Base-by-base conservation (phyloP, 2,113 vertebrate genomes). In the Ramphastos sulfuratus region DNA sequence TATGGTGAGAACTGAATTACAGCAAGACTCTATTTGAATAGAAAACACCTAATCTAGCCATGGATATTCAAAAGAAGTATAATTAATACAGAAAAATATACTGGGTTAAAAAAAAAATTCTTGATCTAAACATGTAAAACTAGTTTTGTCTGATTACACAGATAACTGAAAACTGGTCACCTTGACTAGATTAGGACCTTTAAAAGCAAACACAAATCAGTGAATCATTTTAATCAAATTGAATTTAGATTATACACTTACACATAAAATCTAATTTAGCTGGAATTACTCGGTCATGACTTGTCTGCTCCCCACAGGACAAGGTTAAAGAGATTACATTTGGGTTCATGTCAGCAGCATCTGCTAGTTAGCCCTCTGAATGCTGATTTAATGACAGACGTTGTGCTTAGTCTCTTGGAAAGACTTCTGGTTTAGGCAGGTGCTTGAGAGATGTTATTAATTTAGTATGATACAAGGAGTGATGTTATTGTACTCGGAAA, bases 301-400 rank as follows among this genome's bases (percentile, higher is more conserved):
- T 98, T 97, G 97, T 97, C 97, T 96, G 96, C 86, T 97, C 97
- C 94, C 97, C 97, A 97, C 97, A 98, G 97, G 97, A 97, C 97
- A 97, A 98, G 98, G 98, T 99, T 99, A 99, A 98, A 98, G 98
- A 98, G 98, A 99, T 99, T 99, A 99, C 98, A 98, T 97, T 90
- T 91, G 97, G 93, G 98, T 98, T 97, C 97, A 97, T 97, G 98
- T 98, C 98, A 98, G 98, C 98, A 98, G 98, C 98, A 98, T 98
- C 97, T 98, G 98, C 97, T 96, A 93, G 97, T 96, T 98, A 98
- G 98, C 95, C 91, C 94, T 97, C 96, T 97, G 96, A 97, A 96
- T 95, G 88, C 91, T 95, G 97, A 98, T 98, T 98, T 98, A 98
- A 99, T 98, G 98, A 98, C 97, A 97, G 97, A 97, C 97, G 98